Evolutionary conservation across 2,797 vertebrate species (phyloP).

Genomic region (Coregonus sp.): DNA sequence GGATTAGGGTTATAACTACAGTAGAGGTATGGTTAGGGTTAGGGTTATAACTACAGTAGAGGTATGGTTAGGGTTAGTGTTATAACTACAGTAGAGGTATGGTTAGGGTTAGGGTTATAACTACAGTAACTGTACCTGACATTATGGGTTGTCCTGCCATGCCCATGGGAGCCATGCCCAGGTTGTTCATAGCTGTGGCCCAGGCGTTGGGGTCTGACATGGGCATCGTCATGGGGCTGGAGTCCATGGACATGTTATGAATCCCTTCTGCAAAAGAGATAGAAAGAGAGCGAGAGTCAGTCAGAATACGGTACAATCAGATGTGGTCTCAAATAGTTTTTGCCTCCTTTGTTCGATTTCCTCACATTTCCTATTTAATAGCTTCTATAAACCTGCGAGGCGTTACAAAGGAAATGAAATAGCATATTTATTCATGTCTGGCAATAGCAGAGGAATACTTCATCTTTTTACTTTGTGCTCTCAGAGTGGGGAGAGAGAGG

Average conservation of each 20-base stretch:
- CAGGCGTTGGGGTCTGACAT: conserved; percentile 91
- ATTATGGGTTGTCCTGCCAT: conserved; percentile 89
- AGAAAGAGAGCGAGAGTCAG: background rate
- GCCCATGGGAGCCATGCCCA: conserved; percentile 90
- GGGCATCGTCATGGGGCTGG: conserved; percentile 86
- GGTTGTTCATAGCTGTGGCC: conserved; percentile 95
- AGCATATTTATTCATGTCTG: conserved; percentile 2
- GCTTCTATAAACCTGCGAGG: background rate
- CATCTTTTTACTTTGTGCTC: conserved; percentile 5
- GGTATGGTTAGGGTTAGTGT: too few relatives aligned
- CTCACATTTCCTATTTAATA: conserved; percentile 10
- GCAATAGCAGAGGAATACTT: background rate
- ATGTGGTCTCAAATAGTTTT: background rate
- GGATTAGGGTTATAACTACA: too few relatives aligned
- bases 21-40: too few relatives aligned
- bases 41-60: too few relatives aligned
- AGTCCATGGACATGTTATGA: conserved; percentile 86
- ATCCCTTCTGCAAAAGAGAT: conserved; percentile 76
- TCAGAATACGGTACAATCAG: background rate
- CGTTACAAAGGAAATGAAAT: conserved; percentile 1
- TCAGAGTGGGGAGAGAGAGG: background rate
- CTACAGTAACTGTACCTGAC: conserved; percentile 75
- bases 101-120: background rate
- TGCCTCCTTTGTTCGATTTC: background rate
- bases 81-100: background rate